Percentiles rank a stretch among this genome's conserved stretches.
Evolutionary conservation across 1,140 invertebrate genomes (phyloP).

Genomic region (Pogonognathellus flavescens): DNA sequence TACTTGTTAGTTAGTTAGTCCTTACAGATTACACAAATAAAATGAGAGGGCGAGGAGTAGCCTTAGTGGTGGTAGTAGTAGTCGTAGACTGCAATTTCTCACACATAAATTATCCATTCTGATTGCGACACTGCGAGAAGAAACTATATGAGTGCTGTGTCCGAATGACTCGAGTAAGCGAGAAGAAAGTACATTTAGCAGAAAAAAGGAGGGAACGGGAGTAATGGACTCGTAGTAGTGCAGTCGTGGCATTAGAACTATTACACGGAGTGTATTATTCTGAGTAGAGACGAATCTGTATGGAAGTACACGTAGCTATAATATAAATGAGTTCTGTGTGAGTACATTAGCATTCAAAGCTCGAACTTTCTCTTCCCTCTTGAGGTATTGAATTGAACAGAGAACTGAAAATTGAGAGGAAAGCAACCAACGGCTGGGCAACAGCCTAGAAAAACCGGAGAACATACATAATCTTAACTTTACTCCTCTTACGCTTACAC

Average conservation of each 20-base stretch:
- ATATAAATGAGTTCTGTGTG: constrained; percentile 30
- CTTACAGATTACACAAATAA: constrained; percentile 32
- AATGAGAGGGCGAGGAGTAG: neutral
- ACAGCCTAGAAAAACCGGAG: neutral
- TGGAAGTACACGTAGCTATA: constrained; percentile 4
- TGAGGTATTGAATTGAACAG: constrained; percentile 32
- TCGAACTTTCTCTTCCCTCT: constrained; percentile 13
- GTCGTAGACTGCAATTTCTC: constrained; percentile 8
- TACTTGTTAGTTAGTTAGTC: constrained; percentile 29
- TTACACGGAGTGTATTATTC: neutral
- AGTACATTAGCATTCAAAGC: constrained; percentile 32
- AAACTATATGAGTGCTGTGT: neutral
- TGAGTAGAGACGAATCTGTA: neutral
- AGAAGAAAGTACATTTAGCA: neutral
- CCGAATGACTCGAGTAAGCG: too few species aligned
- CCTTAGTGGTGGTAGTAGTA: too few species aligned
- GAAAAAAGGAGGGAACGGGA: neutral
- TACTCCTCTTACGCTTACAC: too few species aligned
- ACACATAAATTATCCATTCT: constrained; percentile 45
- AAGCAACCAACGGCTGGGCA: neutral
- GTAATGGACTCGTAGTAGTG: neutral
- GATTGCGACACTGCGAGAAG: constrained; percentile 6
- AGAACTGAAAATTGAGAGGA: constrained; percentile 29
- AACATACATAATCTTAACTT: too few species aligned
- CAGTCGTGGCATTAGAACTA: neutral